Evolutionary conservation across 2,113 vertebrate species (phyloP), one percentile per base, ranked within the genome.

Genomic region (Eulemur macaco): DNA sequence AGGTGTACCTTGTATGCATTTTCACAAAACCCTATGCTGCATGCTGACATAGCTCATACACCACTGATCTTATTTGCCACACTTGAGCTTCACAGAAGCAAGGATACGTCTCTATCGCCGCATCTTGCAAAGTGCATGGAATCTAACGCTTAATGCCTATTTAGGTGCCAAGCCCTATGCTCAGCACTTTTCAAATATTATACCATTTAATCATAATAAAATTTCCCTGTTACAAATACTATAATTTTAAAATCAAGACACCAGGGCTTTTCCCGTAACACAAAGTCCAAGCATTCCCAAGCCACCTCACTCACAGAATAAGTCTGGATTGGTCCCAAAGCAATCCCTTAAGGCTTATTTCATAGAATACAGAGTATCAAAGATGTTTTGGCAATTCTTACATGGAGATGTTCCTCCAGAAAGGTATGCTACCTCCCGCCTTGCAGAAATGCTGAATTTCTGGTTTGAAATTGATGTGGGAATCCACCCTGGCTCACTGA

Each of bases 231-330:
- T 60, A 58, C 25, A 76, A 11, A 63, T 86, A 73, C 12, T 14
- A 86, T 1, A 90, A 39, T 39, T 66, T 87, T 91, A 39, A 95
- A 83, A 81, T 64, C 15, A 56, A 37, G 63, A 86, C 95, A 86
- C 25, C 13, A 86, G 31, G 13, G 14, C 15, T 91, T 95, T 88
- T 83, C 47, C 80, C 8, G 13, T 64, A 86, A 69, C 0, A 66
- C 88, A 47, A 66, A 92, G 54, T 88, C 20, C 66, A 92, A 85
- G 39, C 21, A 42, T 5, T 81, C 64, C 84, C 18, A 0, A 78
- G 18, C 10, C 42, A 77, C 31, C 47, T 94, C 11, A 21, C 47
- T 94, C 11, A 21, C n/a, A 60, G 21, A 86, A 0, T 42, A 63
- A 91, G 25, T 42, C 54, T 7, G 2, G 21, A 37, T 1, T 54